These are phyloP conservation scores for Bradypus variegatus DNA, from an alignment of 2,797 vertebrate species.

Conservation along the genomic window DNA sequence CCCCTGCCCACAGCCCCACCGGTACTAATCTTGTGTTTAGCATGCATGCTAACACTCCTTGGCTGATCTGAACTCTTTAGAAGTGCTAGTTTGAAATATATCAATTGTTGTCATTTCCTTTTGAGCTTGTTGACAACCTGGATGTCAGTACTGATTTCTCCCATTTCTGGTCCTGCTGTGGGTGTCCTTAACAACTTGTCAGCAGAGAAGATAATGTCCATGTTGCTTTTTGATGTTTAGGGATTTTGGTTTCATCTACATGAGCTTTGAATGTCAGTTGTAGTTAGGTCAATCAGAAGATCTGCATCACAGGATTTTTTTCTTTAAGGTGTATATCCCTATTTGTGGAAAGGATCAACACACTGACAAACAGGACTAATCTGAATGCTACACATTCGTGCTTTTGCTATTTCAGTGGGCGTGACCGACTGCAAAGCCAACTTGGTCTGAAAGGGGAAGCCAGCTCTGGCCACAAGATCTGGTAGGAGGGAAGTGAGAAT, in stretches of 20 bases:
- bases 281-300: conserved; percentile 51
- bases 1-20: neutral
- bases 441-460: conserved; percentile 59
- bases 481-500: conserved; percentile 72
- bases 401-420: conserved; percentile 55
- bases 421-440: conserved; percentile 39
- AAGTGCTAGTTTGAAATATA: conserved; percentile 72
- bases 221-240: conserved; percentile 76
- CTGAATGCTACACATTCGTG: conserved; percentile 52
- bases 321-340: conserved; percentile 44
- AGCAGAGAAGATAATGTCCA: conserved; percentile 79
- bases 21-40: conserved; percentile 69
- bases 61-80: conserved; percentile 70
- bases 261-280: conserved; percentile 71
- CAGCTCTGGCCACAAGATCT: conserved; percentile 72
- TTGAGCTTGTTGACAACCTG: conserved; percentile 74
- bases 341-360: conserved; percentile 62
- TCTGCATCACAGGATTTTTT: conserved; percentile 42
- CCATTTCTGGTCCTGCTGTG: conserved; percentile 76
- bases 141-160: conserved; percentile 74
- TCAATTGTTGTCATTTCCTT: conserved; percentile 62
- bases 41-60: conserved; percentile 74
- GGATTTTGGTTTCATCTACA: conserved; percentile 74
- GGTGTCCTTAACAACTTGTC: conserved; percentile 78
- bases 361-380: conserved; percentile 63